Percentiles rank a stretch among this genome's conserved stretches.
Evolutionary conservation across 2,113 vertebrate genomes (phyloP).

Genomic region (Megalops atlanticus): DNA sequence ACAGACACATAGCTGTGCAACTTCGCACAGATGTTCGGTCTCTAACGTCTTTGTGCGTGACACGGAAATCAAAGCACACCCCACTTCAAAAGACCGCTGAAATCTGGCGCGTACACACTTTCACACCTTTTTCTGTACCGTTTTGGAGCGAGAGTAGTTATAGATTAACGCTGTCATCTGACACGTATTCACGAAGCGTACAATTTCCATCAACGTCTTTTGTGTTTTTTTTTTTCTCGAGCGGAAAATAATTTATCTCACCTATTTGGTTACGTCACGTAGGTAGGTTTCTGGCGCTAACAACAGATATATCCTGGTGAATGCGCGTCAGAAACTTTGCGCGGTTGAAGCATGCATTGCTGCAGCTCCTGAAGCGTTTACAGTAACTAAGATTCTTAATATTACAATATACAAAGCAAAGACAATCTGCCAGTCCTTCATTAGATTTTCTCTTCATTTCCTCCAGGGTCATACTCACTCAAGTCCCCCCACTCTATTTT

Average conservation of each 20-base stretch:
- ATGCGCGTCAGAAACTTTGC: too few species aligned
- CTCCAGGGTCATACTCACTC: too few species aligned
- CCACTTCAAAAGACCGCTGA: slow-evolving; percentile 49
- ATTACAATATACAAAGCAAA: neutral
- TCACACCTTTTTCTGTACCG: slow-evolving; percentile 44
- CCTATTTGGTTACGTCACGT: too few species aligned
- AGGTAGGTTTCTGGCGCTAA: neutral
- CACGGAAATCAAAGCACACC: slow-evolving; percentile 29
- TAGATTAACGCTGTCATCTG: slow-evolving; percentile 30
- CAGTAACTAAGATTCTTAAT: too few species aligned
- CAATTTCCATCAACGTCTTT: slow-evolving; percentile 45
- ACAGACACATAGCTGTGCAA: neutral
- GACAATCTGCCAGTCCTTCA: slow-evolving; percentile 17
- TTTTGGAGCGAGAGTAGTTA: slow-evolving; percentile 52
- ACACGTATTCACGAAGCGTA: slow-evolving; percentile 27
- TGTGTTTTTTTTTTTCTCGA: slow-evolving; percentile 1
- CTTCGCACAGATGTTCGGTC: neutral
- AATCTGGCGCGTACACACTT: slow-evolving; percentile 38
- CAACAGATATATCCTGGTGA: too few species aligned
- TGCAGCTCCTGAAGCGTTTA: too few species aligned
- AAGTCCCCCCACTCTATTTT: neutral
- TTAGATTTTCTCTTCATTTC: slow-evolving; percentile 33
- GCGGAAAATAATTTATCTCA: slow-evolving; percentile 12
- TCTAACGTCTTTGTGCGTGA: neutral
- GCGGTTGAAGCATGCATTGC: too few species aligned